Base-by-base conservation (phyloP, 2,888 invertebrate species). In the Aspidiotus rigidus region DNA sequence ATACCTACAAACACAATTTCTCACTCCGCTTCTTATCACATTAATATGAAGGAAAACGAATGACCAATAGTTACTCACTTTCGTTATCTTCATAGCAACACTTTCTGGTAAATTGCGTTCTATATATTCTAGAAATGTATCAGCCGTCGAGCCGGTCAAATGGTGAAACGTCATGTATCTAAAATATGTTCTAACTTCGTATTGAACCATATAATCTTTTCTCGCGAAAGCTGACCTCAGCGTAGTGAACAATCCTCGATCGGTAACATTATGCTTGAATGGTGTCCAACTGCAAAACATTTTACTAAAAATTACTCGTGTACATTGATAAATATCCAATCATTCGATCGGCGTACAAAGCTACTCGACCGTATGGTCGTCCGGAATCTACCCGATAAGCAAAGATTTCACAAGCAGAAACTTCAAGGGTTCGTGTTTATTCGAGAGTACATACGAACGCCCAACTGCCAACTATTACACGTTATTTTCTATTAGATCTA, bases 81-180 rank as follows among this genome's bases (percentile, higher is more conserved):
- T 91, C 2, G 90, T 90, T 1, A 89, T 87, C 82, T 94, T 94
- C 78, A 99, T 84, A 6, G 93, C 92, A 73, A 98, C 90, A 54
- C 98, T 98, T 82, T 99, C 99, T 0, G 99, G 99, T 69, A 99
- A 82, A 81, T 98, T 98, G 75, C 98, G 83, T 78, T 99, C 88
- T 71, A 97, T 85, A 77, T 99, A 99, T 80, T 99, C 99, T 66
- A 99, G 79, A 77, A 91, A 90, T 10, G 98, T 97, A 73, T 93
- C 93, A 62, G 95, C 88, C 11, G 98, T 99, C 6, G 96, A 96
- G 0, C 93, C 95, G 0, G 99, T 99, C 11, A 99, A 77, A 75
- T 88, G 83, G 74, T 88, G 85, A 41, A 95, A 84, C 75, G 89
- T 86, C 76, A 96, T 81, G 75, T 89, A 88, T 72, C 88, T 84